Base-by-base conservation (phyloP, 2,888 invertebrate genomes). In the Nezara viridula region DNA sequence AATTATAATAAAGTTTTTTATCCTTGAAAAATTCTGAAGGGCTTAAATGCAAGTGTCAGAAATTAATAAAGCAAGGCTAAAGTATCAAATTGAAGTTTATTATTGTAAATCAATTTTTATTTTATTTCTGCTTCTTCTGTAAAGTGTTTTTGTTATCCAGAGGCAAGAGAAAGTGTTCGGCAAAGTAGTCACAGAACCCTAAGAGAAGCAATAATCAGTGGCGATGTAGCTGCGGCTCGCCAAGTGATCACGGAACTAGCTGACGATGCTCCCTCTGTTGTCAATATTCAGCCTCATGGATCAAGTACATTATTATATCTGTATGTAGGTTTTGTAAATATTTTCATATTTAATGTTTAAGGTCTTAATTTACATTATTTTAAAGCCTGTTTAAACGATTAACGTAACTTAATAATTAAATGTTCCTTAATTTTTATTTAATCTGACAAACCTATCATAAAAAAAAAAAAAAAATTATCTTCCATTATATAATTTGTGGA, bases 211-310 rank as follows among this genome's bases (percentile, higher is more conserved):
- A 93, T 94, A 88, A 89, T 91, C 21, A 94, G 95, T n/a, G 96
- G 96, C 0, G 97, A 98, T 92, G 94, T 94, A 9, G 93, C 93
- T 27, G 94, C 95, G 55, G 95, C 97, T 21, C 94, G 94, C 91
- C 94, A 94, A 44, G 93, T 96, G 89, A 93, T 98, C 89, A 94
- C 95, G 86, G 94, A 95, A 12, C 93, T 96, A 86, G 95, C 95
- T 0, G 95, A 95, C 91, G 91, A 91, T 85, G 95, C 96, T 0
- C 96, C 96, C 88, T 95, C 95, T 87, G 94, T 98, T 89, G 95
- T 97, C 91, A 98, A 98, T 92, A 95, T 97, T 94, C 96, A 98
- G 6, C 97, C 97, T 0, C 96, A 96, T 90, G 98, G 98, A 0
- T 96, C 97, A 37, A 97, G 97, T 92, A 98, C 98, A 0, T 93